phyloP scores from a whole-genome alignment of 1,140 invertebrate species.

The Magallana gigas region DNA sequence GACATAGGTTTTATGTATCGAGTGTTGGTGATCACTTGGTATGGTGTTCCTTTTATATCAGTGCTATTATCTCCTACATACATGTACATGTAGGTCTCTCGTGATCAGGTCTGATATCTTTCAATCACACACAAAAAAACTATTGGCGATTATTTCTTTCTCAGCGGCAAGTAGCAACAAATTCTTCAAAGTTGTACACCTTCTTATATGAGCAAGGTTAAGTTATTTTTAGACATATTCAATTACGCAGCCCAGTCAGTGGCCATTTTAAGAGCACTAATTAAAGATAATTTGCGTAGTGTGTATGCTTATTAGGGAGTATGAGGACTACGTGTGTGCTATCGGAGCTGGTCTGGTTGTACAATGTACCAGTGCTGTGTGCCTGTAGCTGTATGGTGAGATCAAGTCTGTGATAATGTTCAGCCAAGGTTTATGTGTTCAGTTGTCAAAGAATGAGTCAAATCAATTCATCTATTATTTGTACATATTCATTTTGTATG shows the following conservation, averaged over 20 bases:
- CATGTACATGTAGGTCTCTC: neutral
- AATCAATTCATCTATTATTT: constrained; percentile 11
- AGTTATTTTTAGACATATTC: too few relatives aligned
- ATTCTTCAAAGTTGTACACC: too few relatives aligned
- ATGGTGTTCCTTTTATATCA: neutral
- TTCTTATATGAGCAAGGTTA: too few relatives aligned
- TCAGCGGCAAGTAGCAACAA: too few relatives aligned
- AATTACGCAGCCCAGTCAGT: too few relatives aligned
- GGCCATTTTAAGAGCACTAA: too few relatives aligned
- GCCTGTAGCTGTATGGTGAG: constrained; percentile 2
- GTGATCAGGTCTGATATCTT: neutral
- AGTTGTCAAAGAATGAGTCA: neutral
- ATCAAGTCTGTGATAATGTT: constrained; percentile 6
- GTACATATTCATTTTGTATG: constrained; percentile 35
- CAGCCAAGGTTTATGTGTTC: neutral
- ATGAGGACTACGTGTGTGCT: neutral
- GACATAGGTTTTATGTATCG: neutral
- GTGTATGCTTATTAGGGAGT: too few relatives aligned
- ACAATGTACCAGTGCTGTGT: constrained; percentile 1
- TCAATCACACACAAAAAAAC: neutral
- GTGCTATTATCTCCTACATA: neutral
- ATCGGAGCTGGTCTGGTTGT: constrained; percentile 1
- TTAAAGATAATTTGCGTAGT: too few relatives aligned
- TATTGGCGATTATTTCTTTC: neutral
- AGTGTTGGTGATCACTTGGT: too few relatives aligned